Evolutionary conservation across 2,113 vertebrate species (phyloP).

Genomic region (Oplegnathus fasciatus): DNA sequence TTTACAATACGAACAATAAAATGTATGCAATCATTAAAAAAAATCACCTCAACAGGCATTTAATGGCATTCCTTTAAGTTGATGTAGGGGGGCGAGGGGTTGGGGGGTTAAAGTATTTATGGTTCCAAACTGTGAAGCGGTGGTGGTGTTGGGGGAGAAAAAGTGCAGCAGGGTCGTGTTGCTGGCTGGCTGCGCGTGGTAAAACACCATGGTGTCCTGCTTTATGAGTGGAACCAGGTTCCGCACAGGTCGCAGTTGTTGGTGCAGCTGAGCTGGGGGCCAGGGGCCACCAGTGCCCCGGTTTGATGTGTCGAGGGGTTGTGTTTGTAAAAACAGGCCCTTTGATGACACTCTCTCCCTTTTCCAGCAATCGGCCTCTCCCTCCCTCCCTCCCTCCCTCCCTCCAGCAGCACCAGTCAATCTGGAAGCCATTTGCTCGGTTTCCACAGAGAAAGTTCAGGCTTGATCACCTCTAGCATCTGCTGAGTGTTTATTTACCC

Average conservation of each 20-base stretch:
- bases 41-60: constrained; percentile 53
- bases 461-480: constrained; percentile 74
- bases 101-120: constrained; percentile 68
- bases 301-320: constrained; percentile 67
- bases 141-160: constrained; percentile 33
- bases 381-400: constrained; percentile 31
- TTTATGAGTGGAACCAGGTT: constrained; percentile 73
- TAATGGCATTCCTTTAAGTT: constrained; percentile 67
- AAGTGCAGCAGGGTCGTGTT: constrained; percentile 64
- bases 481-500: constrained; percentile 81
- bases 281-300: constrained; percentile 29
- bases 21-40: no score
- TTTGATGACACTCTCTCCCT: constrained; percentile 69
- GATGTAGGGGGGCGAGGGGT: constrained; percentile 35
- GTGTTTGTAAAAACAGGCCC: constrained; percentile 73
- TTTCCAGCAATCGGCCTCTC: constrained; percentile 29
- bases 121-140: constrained; percentile 64
- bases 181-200: constrained; percentile 51
- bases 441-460: constrained; percentile 70
- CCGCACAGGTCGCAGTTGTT: constrained; percentile 69
- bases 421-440: constrained; percentile 80
- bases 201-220: constrained; percentile 69
- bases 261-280: constrained; percentile 75
- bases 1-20: no score
- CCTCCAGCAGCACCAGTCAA: constrained; percentile 53